Evolutionary conservation across 2,888 invertebrate genomes (phyloP), one percentile per base, ranked within the genome.

Genomic region (Aphodius sticticus): DNA sequence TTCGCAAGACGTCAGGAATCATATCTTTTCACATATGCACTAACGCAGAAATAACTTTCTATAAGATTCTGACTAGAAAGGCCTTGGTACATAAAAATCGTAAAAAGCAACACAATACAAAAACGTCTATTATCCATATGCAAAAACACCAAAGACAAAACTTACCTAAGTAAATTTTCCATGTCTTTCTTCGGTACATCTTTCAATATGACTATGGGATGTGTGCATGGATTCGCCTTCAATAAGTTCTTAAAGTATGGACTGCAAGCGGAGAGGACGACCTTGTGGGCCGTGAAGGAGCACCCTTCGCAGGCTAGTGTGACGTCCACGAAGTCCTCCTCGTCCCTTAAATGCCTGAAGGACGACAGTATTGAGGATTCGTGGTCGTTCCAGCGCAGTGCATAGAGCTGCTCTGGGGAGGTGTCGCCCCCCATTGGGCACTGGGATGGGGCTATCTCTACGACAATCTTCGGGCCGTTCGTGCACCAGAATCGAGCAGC

Each of bases 331-430:
- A 97, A 97, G 90, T 97, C 96, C 91, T 97, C 96, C 90, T 96
- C 95, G 88, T 96, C 96, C 82, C 96, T 92, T 86, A 97, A 92
- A 88, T 96, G 95, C 84, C 96, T 93, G 91, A 97, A 97, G 84
- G 96, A 96, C 84, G 95, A 95, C 86, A 97, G 93, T 90, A 97
- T 96, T 87, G 96, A 96, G 84, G 96, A 94, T 90, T 97, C 96
- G 91, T 96, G 97, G 91, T 97, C 97, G 90, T 97, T 97, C 97
- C 97, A 97, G 87, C 96, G 94, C 90, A 97, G 93, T 89, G 96
- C 96, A 91, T 97, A 97, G 90, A 96, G 96, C 91, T 96, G 96
- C 91, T 94, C 94, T 86, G 93, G 88, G 89, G 89, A 88, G 88
- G 89, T 89, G 90, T 90, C 87, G 91, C 91, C 92, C 90, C 91